phyloP scores from a whole-genome alignment of 1,140 invertebrate species.

The Panulirus ornatus region DNA sequence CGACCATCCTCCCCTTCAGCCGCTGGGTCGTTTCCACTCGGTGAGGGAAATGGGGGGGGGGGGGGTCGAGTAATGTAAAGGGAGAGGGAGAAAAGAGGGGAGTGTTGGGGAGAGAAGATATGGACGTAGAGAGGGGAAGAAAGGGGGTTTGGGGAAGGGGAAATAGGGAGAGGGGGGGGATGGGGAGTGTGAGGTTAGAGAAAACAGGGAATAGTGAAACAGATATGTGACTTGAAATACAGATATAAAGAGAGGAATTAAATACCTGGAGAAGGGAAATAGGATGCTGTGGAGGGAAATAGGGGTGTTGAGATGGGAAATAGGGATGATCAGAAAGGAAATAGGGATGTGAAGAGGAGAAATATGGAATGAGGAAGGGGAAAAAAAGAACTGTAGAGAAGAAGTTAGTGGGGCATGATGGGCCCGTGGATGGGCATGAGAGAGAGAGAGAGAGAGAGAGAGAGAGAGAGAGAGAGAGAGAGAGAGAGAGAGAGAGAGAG shows the following conservation, averaged over 20 bases:
- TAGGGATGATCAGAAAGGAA: background rate
- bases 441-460: background rate
- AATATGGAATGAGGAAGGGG: background rate
- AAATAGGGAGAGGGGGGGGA: background rate
- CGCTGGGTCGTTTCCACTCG: no score
- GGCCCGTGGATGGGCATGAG: background rate
- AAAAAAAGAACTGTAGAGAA: background rate
- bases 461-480: constrained; percentile 12
- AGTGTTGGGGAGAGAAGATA: background rate
- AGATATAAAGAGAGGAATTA: background rate
- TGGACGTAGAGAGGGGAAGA: background rate
- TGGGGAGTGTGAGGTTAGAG: background rate
- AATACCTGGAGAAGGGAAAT: background rate
- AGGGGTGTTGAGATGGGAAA: background rate
- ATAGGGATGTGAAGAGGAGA: background rate
- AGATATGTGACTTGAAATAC: background rate
- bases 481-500: constrained; percentile 18
- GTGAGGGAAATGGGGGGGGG: background rate
- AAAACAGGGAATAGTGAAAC: background rate
- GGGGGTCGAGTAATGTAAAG: background rate
- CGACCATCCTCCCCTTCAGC: no score
- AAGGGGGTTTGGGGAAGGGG: background rate
- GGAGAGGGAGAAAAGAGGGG: background rate
- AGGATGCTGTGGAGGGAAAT: background rate
- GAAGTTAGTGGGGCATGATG: background rate